These are phyloP conservation scores for Halictus quadricinctus DNA, from an alignment of 2,888 invertebrate species.

Conservation along the genomic window DNA sequence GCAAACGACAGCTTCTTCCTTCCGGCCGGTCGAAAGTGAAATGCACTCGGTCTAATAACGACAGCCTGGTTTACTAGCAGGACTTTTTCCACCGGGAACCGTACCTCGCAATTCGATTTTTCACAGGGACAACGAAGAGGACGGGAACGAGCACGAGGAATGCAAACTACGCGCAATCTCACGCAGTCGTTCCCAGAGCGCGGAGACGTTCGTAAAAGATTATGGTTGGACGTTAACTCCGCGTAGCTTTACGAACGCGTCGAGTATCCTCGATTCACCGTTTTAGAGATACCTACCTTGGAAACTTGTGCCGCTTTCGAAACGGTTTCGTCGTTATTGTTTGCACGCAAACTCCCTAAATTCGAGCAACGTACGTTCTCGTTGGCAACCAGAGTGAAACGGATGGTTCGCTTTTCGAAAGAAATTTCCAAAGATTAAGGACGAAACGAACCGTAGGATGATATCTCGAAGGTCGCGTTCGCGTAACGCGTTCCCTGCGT, in stretches of 20 bases:
- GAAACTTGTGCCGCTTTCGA: conserved; percentile 10
- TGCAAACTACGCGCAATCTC: background rate
- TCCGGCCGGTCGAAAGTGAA: background rate
- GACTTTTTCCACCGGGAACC: background rate
- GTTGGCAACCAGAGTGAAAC: background rate
- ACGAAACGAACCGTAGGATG: background rate
- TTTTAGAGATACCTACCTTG: conserved; percentile 12
- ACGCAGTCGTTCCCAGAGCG: background rate
- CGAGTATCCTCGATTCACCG: conserved; percentile 5
- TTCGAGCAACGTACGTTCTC: background rate
- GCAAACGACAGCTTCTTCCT: conserved; percentile 13
- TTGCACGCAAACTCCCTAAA: background rate
- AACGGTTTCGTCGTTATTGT: conserved; percentile 21
- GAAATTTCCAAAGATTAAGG: background rate
- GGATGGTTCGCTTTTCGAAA: background rate
- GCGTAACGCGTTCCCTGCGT: background rate
- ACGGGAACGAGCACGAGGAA: background rate
- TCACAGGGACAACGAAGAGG: background rate
- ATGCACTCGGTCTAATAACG: conserved; percentile 5
- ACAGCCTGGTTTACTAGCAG: background rate
- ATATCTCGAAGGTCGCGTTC: background rate
- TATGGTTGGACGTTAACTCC: conserved; percentile 24
- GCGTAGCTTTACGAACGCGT: conserved; percentile 7
- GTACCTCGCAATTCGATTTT: background rate
- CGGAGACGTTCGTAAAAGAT: conserved; percentile 29